These are phyloP conservation scores for Scolopax mira DNA, from an alignment of 2,113 vertebrate species.

Conservation along the genomic window DNA sequence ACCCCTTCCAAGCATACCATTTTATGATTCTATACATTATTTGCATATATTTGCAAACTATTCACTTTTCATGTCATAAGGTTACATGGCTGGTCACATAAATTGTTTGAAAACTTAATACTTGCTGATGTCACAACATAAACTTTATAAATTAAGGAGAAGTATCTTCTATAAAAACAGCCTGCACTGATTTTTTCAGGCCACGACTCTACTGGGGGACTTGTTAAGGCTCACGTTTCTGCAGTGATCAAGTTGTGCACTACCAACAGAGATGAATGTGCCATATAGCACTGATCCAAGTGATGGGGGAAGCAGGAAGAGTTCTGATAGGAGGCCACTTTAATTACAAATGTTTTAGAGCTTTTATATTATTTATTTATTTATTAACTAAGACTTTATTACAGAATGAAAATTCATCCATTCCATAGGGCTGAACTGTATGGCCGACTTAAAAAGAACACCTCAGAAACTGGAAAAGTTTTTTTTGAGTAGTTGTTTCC, in stretches of 20 bases:
- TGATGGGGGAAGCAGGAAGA: background rate
- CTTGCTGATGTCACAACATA: background rate
- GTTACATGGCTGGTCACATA: background rate
- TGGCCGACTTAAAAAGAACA: background rate
- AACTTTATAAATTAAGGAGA: background rate
- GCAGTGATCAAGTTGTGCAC: background rate
- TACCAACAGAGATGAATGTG: background rate
- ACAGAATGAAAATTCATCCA: background rate
- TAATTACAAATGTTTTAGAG: background rate
- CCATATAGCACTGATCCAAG: background rate
- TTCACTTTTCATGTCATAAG: background rate
- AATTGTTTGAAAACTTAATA: background rate
- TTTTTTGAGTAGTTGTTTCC: background rate
- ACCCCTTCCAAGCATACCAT: background rate
- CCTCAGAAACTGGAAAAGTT: background rate
- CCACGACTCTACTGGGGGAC: background rate
- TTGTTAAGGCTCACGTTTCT: background rate
- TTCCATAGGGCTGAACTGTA: background rate
- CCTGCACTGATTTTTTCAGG: background rate
- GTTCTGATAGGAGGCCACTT: background rate
- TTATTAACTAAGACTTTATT: background rate
- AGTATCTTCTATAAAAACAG: background rate
- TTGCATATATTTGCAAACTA: background rate
- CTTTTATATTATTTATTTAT: background rate
- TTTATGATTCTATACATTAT: background rate